Percentiles rank a stretch among this genome's conserved stretches.
phyloP scores from a whole-genome alignment of 2,113 vertebrate species.

The Oncorhynchus mykiss region DNA sequence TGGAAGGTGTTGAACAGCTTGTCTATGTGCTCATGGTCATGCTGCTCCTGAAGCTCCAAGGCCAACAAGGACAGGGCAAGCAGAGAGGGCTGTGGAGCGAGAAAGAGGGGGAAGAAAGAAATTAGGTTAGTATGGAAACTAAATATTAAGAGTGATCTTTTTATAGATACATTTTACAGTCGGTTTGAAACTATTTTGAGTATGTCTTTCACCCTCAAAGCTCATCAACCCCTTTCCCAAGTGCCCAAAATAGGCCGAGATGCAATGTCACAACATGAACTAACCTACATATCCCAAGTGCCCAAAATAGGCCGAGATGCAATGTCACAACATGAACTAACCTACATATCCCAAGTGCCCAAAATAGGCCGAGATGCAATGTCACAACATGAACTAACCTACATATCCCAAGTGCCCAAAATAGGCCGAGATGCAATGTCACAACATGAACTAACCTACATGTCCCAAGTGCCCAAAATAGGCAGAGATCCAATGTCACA shows the following conservation, averaged over 20 bases:
- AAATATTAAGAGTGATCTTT: too few species aligned
- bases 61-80: constrained; percentile 85
- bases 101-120: too few species aligned
- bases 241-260: neutral
- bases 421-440: neutral
- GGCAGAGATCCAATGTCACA: neutral
- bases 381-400: neutral
- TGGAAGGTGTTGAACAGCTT: constrained; percentile 78
- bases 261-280: neutral
- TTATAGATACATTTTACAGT: too few species aligned
- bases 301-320: neutral
- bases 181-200: too few species aligned
- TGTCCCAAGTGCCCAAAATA: neutral
- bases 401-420: neutral
- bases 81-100: constrained; percentile 82
- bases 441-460: neutral
- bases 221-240: too few species aligned
- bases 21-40: constrained; percentile 72
- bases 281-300: neutral
- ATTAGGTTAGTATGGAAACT: too few species aligned
- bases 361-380: neutral
- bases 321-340: neutral
- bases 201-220: too few species aligned
- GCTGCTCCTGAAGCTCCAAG: constrained; percentile 83
- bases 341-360: too few species aligned